Percentiles rank a stretch among this genome's conserved stretches.
phyloP scores from a whole-genome alignment of 2,888 invertebrate species.

The Syrista parreyssii region DNA sequence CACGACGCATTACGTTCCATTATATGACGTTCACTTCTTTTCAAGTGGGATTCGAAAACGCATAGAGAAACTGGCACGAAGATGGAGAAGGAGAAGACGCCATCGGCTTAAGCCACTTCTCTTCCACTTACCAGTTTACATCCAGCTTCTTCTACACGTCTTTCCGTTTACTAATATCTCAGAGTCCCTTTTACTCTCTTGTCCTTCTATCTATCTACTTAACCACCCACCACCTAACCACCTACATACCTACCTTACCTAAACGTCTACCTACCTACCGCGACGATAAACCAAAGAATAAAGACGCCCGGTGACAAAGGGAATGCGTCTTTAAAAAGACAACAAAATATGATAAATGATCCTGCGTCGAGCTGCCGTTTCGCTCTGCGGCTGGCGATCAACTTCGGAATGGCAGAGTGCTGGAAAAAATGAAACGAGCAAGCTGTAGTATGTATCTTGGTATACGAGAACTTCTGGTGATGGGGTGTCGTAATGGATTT shows the following conservation, averaged over 20 bases:
- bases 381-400: conserved; percentile 20
- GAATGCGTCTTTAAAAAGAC: conserved; percentile 52
- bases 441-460: not conserved
- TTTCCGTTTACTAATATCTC: not conserved
- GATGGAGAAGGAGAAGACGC: not conserved
- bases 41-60: conserved; percentile 13
- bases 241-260: conserved; percentile 36
- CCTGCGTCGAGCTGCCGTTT: conserved; percentile 26
- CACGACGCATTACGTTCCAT: conserved; percentile 45
- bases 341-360: conserved; percentile 61
- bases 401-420: not conserved
- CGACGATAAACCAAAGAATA: conserved; percentile 50
- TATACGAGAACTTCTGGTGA: not conserved
- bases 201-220: not conserved
- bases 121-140: not conserved
- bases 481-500: not conserved
- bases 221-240: conserved; percentile 18
- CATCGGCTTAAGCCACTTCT: conserved; percentile 4
- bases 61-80: not conserved
- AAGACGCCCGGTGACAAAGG: conserved; percentile 54
- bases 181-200: not conserved
- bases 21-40: conserved; percentile 41
- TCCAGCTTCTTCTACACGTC: not conserved
- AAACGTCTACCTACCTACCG: conserved; percentile 49
- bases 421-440: conserved; percentile 8